Base-by-base conservation (phyloP, 2,797 vertebrate genomes). In the Takifugu ocellatus region DNA sequence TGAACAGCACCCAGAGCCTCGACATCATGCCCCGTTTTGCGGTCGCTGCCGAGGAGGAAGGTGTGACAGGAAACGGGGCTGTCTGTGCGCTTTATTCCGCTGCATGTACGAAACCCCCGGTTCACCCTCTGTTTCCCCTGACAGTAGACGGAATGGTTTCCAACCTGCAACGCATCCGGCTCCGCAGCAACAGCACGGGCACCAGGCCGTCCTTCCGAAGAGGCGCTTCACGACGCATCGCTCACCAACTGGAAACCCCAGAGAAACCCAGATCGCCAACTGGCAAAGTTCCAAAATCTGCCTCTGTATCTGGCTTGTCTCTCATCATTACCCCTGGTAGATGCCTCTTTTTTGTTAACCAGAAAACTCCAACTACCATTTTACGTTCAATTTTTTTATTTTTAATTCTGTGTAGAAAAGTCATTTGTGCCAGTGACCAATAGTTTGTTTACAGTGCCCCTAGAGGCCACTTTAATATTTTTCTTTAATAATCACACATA, bases 171-270 rank as follows among this genome's bases (percentile, higher is more conserved):
- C 92, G 92, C 11, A 92, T 93, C 11, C 93, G 95, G 11, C 90
- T 96, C 0, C 91, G 95, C 15, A 97, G 95, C 79, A 97, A 96
- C 87, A 96, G 94, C 78, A 95, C 93, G 0, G 95, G 94, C 1
- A 93, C 94, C 0, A 90, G 94, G 46, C 94, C 93, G 15, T 90
- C 93, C 0, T 88, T 90, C 4, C 89, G 93, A 0, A 85, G 91
- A 54, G 94, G 91, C 0, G 79, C 89, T 0, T 89, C 88, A 16
- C 88, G 89, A 0, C 91, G 92, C 17, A 90, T 92, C 0, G 87
- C 89, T 17, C 83, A 88, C 66, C 84, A 88, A 61, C 91, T 89
- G 57, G 94, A 94, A 0, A 45, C 87, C 0, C 83, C 88, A 0
- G 94, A 95, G 50, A 94, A 92, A 61, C 79, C 90, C 51, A 87